These are phyloP conservation scores for Aphrophora alni DNA, from an alignment of 2,888 invertebrate genomes.

Conservation along the genomic window DNA sequence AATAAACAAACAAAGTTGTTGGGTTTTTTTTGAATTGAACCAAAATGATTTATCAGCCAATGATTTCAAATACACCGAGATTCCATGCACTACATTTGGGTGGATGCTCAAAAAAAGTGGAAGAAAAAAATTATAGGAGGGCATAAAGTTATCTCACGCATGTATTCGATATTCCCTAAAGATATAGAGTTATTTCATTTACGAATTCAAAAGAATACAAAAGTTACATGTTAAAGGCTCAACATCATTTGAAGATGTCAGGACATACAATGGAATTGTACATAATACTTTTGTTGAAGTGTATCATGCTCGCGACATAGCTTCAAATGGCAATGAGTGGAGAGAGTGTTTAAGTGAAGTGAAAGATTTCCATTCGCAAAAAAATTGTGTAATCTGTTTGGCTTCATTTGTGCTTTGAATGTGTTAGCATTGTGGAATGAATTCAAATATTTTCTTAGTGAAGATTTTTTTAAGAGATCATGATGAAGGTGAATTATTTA, in stretches of 20 bases:
- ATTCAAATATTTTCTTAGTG: not conserved
- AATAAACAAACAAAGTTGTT: not conserved
- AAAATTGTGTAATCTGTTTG: not conserved
- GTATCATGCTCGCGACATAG: not conserved
- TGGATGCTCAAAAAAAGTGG: not conserved
- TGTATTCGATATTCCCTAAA: constrained; percentile 1
- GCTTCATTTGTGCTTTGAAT: constrained; percentile 16
- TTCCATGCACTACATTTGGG: too few species aligned
- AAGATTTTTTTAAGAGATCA: constrained; percentile 2
- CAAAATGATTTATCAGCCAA: constrained; percentile 3
- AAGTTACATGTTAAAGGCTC: not conserved
- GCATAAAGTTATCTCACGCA: constrained; percentile 12
- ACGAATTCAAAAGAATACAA: too few species aligned
- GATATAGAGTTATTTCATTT: not conserved
- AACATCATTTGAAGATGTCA: constrained; percentile 9
- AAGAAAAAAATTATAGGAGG: not conserved
- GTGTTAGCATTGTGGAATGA: constrained; percentile 8
- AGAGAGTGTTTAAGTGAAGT: constrained; percentile 8
- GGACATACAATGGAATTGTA: constrained; percentile 8
- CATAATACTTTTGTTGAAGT: too few species aligned
- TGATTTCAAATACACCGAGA: not conserved
- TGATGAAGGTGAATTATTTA: not conserved
- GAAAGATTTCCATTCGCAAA: not conserved
- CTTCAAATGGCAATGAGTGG: constrained; percentile 15
- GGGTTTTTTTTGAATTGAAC: constrained; percentile 13